These are phyloP conservation scores for Morus bassanus DNA, from an alignment of 2,797 vertebrate genomes.

Conservation along the genomic window DNA sequence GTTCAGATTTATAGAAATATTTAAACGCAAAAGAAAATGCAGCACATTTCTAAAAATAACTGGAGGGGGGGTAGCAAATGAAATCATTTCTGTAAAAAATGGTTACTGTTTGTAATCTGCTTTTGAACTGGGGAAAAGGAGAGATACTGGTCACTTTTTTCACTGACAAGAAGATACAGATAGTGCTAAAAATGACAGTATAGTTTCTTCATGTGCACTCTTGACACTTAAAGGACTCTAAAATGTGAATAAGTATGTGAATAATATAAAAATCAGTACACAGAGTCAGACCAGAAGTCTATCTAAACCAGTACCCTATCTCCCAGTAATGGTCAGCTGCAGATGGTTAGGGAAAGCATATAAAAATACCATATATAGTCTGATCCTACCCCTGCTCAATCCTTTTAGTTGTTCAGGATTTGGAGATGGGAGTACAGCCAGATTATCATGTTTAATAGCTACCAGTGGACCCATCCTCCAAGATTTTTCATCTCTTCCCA, in stretches of 20 bases:
- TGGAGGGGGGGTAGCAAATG: not conserved
- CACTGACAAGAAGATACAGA: not conserved
- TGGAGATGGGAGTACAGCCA: not conserved
- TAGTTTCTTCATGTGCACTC: not conserved
- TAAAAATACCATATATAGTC: not conserved
- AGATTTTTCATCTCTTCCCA: constrained; percentile 4
- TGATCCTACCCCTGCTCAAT: not conserved
- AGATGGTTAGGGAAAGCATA: not conserved
- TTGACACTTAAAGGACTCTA: not conserved
- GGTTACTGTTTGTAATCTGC: not conserved
- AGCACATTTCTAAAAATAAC: not conserved
- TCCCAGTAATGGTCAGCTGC: not conserved
- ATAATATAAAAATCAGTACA: not conserved
- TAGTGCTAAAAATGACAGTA: not conserved
- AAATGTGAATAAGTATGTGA: not conserved
- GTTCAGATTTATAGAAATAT: not conserved
- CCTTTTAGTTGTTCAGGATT: not conserved
- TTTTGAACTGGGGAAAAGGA: not conserved
- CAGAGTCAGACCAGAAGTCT: not conserved
- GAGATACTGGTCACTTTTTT: not conserved
- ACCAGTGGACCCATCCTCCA: not conserved
- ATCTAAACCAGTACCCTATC: not conserved
- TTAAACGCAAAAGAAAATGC: not conserved
- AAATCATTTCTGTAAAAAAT: not conserved
- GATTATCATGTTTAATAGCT: not conserved